These are phyloP conservation scores for Pecten maximus DNA, from an alignment of 2,888 invertebrate species.

Conservation along the genomic window DNA sequence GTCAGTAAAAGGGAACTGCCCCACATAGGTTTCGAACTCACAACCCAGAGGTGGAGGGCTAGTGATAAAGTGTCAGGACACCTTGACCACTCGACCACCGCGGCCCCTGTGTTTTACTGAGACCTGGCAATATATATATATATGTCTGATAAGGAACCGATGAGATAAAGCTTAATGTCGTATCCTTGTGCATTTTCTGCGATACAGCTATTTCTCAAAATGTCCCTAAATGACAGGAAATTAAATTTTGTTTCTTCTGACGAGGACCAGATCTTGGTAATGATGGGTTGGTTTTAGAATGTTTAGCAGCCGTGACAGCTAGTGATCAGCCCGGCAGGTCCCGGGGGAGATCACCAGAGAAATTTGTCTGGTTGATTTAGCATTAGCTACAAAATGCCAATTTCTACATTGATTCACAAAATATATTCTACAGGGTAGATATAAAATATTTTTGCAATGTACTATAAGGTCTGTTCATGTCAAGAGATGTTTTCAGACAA, in stretches of 20 bases:
- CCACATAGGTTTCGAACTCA: no score
- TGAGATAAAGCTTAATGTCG: background rate
- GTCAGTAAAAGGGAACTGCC: no score
- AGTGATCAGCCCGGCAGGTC: background rate
- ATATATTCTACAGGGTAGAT: background rate
- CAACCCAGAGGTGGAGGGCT: no score
- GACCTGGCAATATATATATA: no score
- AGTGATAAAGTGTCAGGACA: no score
- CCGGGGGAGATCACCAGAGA: background rate
- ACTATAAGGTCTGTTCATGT: background rate
- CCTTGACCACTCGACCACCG: no score
- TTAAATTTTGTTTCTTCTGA: background rate
- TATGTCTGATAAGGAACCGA: background rate
- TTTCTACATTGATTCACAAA: conserved; percentile 13
- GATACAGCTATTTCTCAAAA: background rate
- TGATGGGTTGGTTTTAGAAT: background rate
- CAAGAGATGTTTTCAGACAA: background rate
- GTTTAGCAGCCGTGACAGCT: background rate
- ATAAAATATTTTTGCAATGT: background rate
- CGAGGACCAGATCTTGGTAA: conserved; percentile 7
- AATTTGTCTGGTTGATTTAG: background rate
- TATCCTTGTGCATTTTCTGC: background rate
- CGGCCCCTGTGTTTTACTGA: no score
- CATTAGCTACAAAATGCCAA: background rate
- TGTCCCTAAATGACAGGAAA: background rate